Evolutionary conservation across 1,140 invertebrate species (phyloP), one percentile per base, ranked within the genome.

Genomic region (Zaprionus kolodkinae): DNA sequence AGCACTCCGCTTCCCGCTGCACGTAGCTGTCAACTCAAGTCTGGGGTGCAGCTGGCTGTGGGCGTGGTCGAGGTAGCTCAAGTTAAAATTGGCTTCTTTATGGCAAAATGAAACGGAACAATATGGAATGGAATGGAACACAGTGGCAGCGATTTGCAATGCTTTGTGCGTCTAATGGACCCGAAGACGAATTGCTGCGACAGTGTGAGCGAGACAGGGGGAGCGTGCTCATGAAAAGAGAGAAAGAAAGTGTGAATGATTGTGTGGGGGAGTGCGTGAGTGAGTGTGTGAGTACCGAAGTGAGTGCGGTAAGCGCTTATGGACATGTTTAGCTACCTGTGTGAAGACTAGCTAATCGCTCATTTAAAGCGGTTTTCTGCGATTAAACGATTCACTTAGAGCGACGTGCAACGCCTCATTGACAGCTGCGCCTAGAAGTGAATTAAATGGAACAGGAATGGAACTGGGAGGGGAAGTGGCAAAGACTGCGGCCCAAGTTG

Each of bases 131-230:
- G 65, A 72, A 61, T 30, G 25, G 55, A 72, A 61, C 48, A 62
- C 21, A 61, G 60, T 13, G 52, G 35, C 65, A 59, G 68, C 60
- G 54, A 75, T 72, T 81, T 81, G 66, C 74, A 55, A 71, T 60
- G 66, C 48, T 80, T 82, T 74, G 66, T 70, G 48, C 30, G 55
- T 54, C 50, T 77, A 80, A 84, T 84, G 77, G 65, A 36, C 5
- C 21, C 54, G 35, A 35, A 38, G 15, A 43, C 43, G 35, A 43
- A 40, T 67, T 56, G 33, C 10, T 50, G 33, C 21, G 35, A 6
- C 1, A 12, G 11, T 30, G 27, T 25, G 21, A 33, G 60, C n/a
- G 27, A 21, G 17, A 10, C 21, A 21, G 21, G 2, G 21, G 21
- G 21, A 21, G 21, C 21, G 21, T 21, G 21, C 21, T 21, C 21